phyloP scores from a whole-genome alignment of 2,888 invertebrate genomes.

The Prosapia bicincta region DNA sequence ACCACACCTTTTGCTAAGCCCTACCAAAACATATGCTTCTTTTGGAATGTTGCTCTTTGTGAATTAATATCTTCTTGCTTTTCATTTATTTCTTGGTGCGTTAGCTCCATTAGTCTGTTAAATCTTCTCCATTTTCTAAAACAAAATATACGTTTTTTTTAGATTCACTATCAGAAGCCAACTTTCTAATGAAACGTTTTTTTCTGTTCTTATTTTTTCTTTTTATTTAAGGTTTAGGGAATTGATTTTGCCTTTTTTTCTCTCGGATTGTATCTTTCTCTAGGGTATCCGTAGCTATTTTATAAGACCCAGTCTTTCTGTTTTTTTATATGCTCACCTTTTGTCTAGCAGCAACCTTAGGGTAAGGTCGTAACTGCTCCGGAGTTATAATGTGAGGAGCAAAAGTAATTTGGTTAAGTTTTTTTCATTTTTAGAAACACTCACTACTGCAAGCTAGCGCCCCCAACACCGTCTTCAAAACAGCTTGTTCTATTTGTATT shows the following conservation, averaged over 20 bases:
- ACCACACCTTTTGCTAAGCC: no score
- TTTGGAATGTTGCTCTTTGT: neutral
- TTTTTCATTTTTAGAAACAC: neutral
- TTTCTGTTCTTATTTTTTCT: neutral
- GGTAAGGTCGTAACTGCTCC: no score
- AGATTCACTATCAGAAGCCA: no score
- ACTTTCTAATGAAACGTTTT: no score
- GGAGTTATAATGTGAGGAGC: no score
- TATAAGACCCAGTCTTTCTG: neutral
- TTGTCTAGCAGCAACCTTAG: no score
- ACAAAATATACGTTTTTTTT: neutral
- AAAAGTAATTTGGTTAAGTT: neutral
- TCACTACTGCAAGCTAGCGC: neutral
- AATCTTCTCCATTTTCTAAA: neutral
- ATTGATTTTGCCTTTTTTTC: constrained; percentile 3
- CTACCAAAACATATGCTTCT: neutral
- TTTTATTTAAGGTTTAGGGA: neutral
- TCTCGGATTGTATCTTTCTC: no score
- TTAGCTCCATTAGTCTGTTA: neutral
- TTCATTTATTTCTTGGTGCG: no score
- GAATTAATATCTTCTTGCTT: no score
- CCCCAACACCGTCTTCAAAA: no score
- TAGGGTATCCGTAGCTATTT: constrained; percentile 13
- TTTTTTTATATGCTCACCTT: neutral
- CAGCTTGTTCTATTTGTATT: no score